phyloP scores from a whole-genome alignment of 2,113 vertebrate species.

The Dermatemys mawii region DNA sequence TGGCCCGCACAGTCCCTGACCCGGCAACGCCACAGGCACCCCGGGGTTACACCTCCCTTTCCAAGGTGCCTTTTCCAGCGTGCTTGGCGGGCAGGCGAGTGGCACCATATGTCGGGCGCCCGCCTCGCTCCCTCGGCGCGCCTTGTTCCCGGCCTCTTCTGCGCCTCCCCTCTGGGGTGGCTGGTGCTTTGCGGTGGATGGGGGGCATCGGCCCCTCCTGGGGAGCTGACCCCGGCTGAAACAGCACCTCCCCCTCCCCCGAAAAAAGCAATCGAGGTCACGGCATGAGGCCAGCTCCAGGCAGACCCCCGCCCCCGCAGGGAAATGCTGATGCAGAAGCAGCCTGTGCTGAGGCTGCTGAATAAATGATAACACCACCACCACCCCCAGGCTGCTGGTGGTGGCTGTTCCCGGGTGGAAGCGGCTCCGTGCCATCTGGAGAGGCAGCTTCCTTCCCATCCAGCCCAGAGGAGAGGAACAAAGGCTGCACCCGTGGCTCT shows the following conservation, averaged over 20 bases:
- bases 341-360: neutral
- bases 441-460: neutral
- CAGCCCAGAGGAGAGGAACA: neutral
- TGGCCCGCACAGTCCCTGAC: no score
- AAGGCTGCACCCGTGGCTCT: neutral
- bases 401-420: no score
- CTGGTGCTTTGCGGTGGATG: neutral
- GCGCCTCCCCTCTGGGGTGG: no score
- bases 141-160: no score
- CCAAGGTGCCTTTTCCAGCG: neutral
- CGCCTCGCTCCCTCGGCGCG: neutral
- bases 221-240: constrained; percentile 14
- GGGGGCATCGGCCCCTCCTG: constrained; percentile 30
- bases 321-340: neutral
- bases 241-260: neutral
- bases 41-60: neutral
- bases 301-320: accelerated
- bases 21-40: neutral
- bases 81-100: neutral
- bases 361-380: neutral
- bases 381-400: no score
- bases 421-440: accelerated
- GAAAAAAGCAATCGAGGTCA: neutral
- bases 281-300: accelerated
- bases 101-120: neutral